phyloP scores from a whole-genome alignment of 2,113 vertebrate genomes.

The Nymphicus hollandicus region DNA sequence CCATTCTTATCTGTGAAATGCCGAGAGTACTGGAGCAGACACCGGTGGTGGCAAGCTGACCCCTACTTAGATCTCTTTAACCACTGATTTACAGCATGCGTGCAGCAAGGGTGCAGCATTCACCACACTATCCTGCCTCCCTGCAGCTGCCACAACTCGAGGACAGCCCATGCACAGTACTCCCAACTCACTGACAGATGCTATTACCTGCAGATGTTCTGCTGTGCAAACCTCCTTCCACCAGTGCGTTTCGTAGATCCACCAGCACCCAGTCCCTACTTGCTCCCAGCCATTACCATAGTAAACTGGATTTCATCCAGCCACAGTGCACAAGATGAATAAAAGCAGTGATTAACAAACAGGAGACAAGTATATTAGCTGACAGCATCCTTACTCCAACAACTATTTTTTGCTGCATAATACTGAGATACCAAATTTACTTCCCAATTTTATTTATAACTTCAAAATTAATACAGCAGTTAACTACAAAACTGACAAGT shows the following conservation, averaged over 20 bases:
- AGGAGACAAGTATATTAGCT: not conserved
- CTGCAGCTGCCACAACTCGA: rapidly evolving
- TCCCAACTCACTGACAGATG: rapidly evolving
- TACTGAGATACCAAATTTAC: not conserved
- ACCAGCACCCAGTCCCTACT: not conserved
- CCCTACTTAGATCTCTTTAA: not conserved
- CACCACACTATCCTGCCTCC: rapidly evolving
- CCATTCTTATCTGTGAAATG: rapidly evolving
- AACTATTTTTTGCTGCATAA: not conserved
- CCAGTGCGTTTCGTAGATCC: not conserved
- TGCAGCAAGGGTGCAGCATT: not conserved
- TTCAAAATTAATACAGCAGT: not conserved
- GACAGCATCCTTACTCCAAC: not conserved
- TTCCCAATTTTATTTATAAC: not conserved
- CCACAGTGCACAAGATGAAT: not conserved
- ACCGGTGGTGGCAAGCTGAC: too few species aligned
- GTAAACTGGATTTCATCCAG: not conserved
- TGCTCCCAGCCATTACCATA: not conserved
- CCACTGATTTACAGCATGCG: not conserved
- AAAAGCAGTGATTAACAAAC: not conserved
- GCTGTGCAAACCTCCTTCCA: not conserved
- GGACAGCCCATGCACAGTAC: rapidly evolving
- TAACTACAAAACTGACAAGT: not conserved
- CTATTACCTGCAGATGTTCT: not conserved
- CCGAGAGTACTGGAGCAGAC: not conserved